phyloP scores from a whole-genome alignment of 2,888 invertebrate genomes.

The Miltochrista miniata region DNA sequence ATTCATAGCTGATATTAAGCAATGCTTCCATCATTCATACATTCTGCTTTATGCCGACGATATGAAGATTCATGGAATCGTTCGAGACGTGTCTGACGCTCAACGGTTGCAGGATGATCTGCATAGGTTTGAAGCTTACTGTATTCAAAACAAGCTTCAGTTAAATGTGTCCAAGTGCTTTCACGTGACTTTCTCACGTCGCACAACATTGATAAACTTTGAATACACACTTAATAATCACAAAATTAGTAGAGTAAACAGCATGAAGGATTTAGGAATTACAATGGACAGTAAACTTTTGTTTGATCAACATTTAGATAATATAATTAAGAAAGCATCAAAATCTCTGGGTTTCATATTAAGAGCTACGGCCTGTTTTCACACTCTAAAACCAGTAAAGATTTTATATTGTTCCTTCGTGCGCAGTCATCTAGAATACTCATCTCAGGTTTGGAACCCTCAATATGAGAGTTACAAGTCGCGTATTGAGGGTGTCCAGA shows the following conservation, averaged over 20 bases:
- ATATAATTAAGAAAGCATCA: not conserved
- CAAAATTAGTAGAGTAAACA: not conserved
- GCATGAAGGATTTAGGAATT: not conserved
- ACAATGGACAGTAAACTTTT: not conserved
- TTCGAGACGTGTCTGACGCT: not conserved
- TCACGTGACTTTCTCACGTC: not conserved
- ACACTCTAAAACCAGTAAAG: not conserved
- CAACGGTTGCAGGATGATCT: not conserved
- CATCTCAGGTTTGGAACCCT: not conserved
- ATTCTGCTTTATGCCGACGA: not conserved
- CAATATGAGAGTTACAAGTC: not conserved
- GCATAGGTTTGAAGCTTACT: not conserved
- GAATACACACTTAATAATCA: not conserved
- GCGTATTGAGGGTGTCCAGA: not conserved
- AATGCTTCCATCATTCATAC: not conserved
- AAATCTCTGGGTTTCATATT: not conserved
- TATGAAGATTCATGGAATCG: not conserved
- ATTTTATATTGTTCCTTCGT: not conserved
- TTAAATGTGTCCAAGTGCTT: not conserved
- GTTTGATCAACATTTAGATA: not conserved
- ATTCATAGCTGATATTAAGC: not conserved
- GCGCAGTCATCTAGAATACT: not conserved
- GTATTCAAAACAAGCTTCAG: not conserved
- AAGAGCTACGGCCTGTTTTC: not conserved
- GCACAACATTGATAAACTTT: not conserved